These are phyloP conservation scores for Neoaliturus tenellus DNA, from an alignment of 2,888 invertebrate species.

Conservation along the genomic window DNA sequence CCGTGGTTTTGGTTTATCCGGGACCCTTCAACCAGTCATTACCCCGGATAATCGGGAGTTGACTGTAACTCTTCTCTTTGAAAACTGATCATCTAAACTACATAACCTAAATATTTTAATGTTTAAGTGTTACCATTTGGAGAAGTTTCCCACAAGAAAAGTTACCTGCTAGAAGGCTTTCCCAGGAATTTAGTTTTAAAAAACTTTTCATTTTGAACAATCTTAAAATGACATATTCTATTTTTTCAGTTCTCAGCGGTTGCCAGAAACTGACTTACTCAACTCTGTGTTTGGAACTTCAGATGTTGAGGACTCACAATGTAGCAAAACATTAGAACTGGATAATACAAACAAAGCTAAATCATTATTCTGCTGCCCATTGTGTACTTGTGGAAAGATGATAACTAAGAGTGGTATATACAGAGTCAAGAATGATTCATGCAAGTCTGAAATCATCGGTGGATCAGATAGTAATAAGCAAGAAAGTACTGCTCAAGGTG, in stretches of 20 bases:
- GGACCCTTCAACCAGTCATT: too few species aligned
- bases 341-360: conserved; percentile 19
- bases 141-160: too few species aligned
- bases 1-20: too few species aligned
- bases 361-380: conserved; percentile 51
- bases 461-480: background rate
- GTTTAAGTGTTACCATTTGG: too few species aligned
- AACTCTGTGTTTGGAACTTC: conserved; percentile 3
- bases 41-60: too few species aligned
- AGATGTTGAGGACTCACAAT: conserved; percentile 25
- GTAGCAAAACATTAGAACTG: background rate
- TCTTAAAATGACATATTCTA: too few species aligned
- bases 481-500: background rate
- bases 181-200: too few species aligned
- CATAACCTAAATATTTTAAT: too few species aligned
- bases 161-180: too few species aligned
- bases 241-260: conserved; percentile 44
- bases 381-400: conserved; percentile 56
- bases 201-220: too few species aligned
- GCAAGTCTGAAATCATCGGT: background rate
- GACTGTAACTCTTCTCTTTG: too few species aligned
- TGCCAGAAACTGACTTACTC: background rate
- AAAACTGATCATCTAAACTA: too few species aligned
- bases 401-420: conserved; percentile 57
- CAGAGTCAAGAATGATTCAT: conserved; percentile 13